Evolutionary conservation across 2,888 invertebrate species (phyloP), one percentile per base, ranked within the genome.

Genomic region (Lumbricus terrestris): DNA sequence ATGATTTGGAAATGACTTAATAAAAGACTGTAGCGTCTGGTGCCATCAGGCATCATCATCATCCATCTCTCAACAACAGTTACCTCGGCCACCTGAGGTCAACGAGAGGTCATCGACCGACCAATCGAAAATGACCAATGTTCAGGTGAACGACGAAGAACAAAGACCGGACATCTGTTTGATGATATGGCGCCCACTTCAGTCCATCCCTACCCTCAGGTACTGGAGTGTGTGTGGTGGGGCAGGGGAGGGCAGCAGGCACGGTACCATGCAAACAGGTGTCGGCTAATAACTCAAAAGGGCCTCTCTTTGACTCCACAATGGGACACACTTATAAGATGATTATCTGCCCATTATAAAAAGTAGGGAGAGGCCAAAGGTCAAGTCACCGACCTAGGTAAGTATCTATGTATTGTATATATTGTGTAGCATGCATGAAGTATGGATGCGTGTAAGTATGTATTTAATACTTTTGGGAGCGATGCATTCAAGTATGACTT

Each of bases 241-340:
- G 29, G 54, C 54, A 54, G 54, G 3, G 5, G 5, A 23, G 23
- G 29, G 23, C 69, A 11, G n/a, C 29, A 69, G 69, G n/a, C n/a
- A n/a, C n/a, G n/a, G n/a, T n/a, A n/a, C n/a, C 69, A n/a, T 69
- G 69, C 69, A 69, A 69, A 69, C 69, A 69, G 69, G 69, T 69
- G 69, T n/a, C 69, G 69, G 16, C 11, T 69, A 29, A n/a, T n/a
- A n/a, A n/a, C n/a, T n/a, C n/a, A n/a, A n/a, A n/a, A 69, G 29
- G n/a, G 69, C 11, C 8, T 69, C 8, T n/a, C n/a, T 29, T n/a
- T 69, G 29, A n/a, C 69, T n/a, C 0, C 29, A 69, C 69, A n/a
- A 69, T 69, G 13, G 69, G 29, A n/a, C 47, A 69, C 16, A n/a
- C n/a, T 4, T 69, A n/a, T n/a, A 29, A 11, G 69, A 29, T n/a